phyloP scores from a whole-genome alignment of 2,113 vertebrate species.

The Xiphophorus couchianus region DNA sequence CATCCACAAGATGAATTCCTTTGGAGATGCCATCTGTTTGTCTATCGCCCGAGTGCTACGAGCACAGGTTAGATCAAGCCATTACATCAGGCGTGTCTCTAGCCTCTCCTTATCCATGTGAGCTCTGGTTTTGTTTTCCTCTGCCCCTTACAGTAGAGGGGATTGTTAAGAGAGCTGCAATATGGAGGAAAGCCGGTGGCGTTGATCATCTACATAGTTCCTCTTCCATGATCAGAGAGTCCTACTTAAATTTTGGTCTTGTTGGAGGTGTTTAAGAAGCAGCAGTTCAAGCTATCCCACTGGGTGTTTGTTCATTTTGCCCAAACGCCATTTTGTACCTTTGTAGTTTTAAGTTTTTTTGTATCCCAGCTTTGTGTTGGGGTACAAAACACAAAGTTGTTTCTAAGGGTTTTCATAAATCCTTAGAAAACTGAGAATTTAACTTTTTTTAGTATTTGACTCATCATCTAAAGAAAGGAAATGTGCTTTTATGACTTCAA shows the following conservation, averaged over 20 bases:
- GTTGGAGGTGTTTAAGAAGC: not conserved
- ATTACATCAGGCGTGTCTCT: slow-evolving; percentile 44
- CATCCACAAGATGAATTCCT: slow-evolving; percentile 65
- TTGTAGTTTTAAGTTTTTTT: too few relatives aligned
- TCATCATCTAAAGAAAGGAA: not conserved
- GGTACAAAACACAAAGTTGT: too few relatives aligned
- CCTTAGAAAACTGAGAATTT: not conserved
- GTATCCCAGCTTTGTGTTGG: too few relatives aligned
- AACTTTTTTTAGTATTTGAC: not conserved
- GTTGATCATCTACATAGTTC: not conserved
- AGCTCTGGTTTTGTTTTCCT: slow-evolving; percentile 1
- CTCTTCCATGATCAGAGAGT: not conserved
- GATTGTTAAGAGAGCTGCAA: not conserved
- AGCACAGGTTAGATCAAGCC: slow-evolving; percentile 49
- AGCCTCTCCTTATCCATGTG: slow-evolving; percentile 25
- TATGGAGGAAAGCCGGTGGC: not conserved
- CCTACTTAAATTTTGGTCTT: not conserved
- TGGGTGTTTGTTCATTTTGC: not conserved
- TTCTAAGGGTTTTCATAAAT: not conserved
- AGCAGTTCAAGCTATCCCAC: not conserved
- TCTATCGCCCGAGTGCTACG: slow-evolving; percentile 54
- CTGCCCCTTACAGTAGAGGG: too few relatives aligned
- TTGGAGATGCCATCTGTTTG: slow-evolving; percentile 73
- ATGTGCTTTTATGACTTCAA: not conserved
- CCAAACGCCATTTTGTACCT: too few relatives aligned